These are phyloP conservation scores for Mustelus asterias DNA, from an alignment of 2,113 vertebrate species.

Conservation along the genomic window DNA sequence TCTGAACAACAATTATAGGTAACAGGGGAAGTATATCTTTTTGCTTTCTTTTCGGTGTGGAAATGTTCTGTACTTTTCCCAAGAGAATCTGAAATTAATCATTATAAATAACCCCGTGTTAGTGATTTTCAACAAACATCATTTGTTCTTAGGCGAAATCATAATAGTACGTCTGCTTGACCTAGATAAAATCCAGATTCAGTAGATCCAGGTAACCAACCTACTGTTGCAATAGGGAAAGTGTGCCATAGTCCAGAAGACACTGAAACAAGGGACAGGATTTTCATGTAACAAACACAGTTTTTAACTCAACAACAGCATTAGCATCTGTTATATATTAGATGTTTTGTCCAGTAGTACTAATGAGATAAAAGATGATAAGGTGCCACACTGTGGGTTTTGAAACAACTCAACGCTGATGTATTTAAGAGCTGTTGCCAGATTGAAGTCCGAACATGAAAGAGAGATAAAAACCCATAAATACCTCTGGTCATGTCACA, in stretches of 20 bases:
- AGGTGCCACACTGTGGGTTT: too few species aligned
- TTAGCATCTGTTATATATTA: not conserved
- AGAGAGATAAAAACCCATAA: too few species aligned
- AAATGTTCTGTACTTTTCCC: not conserved
- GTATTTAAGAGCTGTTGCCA: too few species aligned
- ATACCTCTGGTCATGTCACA: too few species aligned
- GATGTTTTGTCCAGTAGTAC: too few species aligned
- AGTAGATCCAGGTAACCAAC: not conserved
- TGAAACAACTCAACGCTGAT: too few species aligned
- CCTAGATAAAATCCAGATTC: not conserved
- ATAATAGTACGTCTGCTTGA: not conserved
- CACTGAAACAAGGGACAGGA: not conserved
- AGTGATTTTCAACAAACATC: not conserved
- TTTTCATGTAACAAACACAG: not conserved
- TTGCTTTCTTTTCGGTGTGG: not conserved
- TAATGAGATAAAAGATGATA: too few species aligned
- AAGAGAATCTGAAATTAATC: slow-evolving; percentile 15
- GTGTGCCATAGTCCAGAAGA: not conserved
- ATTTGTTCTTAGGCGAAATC: not conserved
- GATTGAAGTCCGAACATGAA: too few species aligned
- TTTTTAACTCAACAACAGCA: not conserved
- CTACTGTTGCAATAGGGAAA: not conserved
- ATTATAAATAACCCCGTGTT: not conserved
- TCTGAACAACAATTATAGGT: not conserved
- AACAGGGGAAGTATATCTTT: not conserved